Percentiles rank a stretch among this genome's conserved stretches.
phyloP scores from a whole-genome alignment of 2,797 vertebrate species.

The Hafferia zeledoni region DNA sequence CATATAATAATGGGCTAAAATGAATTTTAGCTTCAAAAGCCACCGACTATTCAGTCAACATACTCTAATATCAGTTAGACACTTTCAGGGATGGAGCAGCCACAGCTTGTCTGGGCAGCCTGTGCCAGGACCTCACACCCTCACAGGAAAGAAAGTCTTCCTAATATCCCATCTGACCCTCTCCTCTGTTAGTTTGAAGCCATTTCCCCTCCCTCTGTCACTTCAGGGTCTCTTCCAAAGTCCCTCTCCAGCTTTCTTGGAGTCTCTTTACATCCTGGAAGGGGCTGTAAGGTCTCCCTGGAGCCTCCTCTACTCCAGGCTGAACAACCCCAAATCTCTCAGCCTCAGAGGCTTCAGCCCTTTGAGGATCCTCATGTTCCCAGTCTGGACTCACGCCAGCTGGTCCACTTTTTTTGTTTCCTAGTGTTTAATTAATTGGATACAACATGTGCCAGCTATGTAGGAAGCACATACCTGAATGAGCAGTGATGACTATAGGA shows the following conservation, averaged over 20 bases:
- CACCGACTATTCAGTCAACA: too few species aligned
- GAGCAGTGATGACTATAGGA: background rate
- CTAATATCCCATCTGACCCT: background rate
- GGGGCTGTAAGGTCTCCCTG: background rate
- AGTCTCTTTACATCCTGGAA: background rate
- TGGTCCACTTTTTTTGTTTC: background rate
- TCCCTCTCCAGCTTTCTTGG: background rate
- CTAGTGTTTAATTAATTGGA: background rate
- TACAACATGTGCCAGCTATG: fast-evolving
- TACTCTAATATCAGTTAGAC: background rate
- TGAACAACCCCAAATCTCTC: background rate
- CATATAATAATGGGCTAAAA: background rate
- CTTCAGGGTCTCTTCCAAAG: background rate
- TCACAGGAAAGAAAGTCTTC: background rate
- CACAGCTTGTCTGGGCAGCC: background rate
- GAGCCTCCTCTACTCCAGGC: background rate
- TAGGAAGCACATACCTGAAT: background rate
- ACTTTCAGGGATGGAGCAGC: background rate
- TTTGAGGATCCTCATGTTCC: background rate
- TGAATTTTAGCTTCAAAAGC: background rate
- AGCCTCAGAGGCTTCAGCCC: background rate
- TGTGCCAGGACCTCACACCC: background rate
- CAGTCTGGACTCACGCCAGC: background rate
- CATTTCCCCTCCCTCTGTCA: background rate
- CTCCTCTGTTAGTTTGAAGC: background rate